phyloP scores from a whole-genome alignment of 2,113 vertebrate species.

The Pangasianodon hypophthalmus region DNA sequence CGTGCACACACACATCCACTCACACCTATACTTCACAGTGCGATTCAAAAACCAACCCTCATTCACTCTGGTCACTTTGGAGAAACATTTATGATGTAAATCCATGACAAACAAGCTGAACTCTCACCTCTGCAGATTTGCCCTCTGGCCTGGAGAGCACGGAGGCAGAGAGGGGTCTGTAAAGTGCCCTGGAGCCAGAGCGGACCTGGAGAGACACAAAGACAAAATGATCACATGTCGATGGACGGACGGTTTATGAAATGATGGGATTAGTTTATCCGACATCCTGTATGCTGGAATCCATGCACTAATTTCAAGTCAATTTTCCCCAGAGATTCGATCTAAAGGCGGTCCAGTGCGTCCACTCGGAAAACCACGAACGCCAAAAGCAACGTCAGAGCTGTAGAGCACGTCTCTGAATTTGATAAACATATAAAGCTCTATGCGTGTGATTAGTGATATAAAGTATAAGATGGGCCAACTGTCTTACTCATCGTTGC shows the following conservation, averaged over 20 bases:
- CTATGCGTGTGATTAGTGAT: too few species aligned
- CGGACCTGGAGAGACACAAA: slow-evolving; percentile 79
- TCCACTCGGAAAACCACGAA: neutral
- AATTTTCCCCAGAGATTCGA: neutral
- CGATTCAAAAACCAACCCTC: neutral
- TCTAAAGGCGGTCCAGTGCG: neutral
- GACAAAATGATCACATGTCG: neutral
- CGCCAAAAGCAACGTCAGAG: neutral
- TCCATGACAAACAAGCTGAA: slow-evolving; percentile 34
- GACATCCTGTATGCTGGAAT: neutral
- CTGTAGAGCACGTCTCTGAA: neutral
- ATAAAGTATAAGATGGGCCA: too few species aligned
- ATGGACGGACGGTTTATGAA: neutral
- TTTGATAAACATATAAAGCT: neutral
- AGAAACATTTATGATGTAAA: neutral
- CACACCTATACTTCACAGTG: neutral
- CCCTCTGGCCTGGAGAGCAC: slow-evolving; percentile 85
- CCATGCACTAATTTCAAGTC: neutral
- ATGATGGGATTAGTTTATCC: neutral
- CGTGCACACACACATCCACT: neutral
- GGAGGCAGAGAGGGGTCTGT: slow-evolving; percentile 90
- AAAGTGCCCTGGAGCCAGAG: slow-evolving; percentile 85
- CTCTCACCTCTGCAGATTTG: slow-evolving; percentile 87
- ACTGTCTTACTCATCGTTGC: too few species aligned
- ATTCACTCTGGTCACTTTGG: neutral